Evolutionary conservation across 1,140 invertebrate genomes (phyloP), one percentile per base, ranked within the genome.

Genomic region (Meloidogyne chitwoodi): DNA sequence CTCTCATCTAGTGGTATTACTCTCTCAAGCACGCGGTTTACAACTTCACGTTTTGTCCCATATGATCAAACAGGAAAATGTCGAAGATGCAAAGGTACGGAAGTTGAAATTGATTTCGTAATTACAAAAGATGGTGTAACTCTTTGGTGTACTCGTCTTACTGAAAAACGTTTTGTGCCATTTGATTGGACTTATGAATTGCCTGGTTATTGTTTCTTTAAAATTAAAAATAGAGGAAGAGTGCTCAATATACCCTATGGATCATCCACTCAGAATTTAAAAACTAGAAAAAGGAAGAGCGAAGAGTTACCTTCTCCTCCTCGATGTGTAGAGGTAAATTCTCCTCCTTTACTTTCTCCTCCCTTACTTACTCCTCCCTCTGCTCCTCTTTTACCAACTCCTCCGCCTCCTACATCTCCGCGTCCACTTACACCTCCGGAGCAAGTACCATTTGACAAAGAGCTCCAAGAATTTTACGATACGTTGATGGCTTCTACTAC

Each of bases 51-150:
- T 10, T n/a, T 22, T 0, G 48, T 68, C 29, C 24, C 67, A 8
- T 68, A 24, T 31, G 67, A 68, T 2, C 38, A 41, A 12, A 27
- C 48, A 2, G 67, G 67, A 8, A 68, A 29, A 12, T 68, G 67
- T 3, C n/a, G n/a, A n/a, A n/a, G n/a, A n/a, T n/a, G n/a, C n/a
- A n/a, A n/a, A n/a, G n/a, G n/a, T n/a, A n/a, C n/a, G n/a, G n/a
- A n/a, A n/a, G n/a, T n/a, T n/a, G n/a, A n/a, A n/a, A n/a, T n/a
- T n/a, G n/a, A n/a, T n/a, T n/a, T n/a, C n/a, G n/a, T n/a, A n/a
- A n/a, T n/a, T n/a, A n/a, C n/a, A n/a, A n/a, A n/a, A n/a, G 67
- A 68, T 10, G 67, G 67, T 1, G 67, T 68, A 29, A 68, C 67
- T 2, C 10, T 29, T 24, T 68, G 67, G 67, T 68, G 67, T 4